phyloP scores from a whole-genome alignment of 2,113 vertebrate species.

The Thunnus thynnus region DNA sequence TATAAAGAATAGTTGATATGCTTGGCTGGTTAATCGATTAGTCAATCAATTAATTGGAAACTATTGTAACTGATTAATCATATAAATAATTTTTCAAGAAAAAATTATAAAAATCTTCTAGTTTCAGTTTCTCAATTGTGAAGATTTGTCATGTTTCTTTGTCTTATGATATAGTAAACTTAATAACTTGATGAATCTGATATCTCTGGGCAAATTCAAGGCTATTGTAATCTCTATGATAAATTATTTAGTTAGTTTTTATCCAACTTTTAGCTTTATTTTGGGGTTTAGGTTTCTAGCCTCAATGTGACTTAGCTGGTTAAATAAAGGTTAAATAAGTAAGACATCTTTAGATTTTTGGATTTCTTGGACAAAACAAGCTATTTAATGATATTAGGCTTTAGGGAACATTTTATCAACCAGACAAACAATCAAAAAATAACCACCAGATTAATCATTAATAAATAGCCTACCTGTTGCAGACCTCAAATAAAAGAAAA shows the following conservation, averaged over 20 bases:
- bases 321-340: too few species aligned
- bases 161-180: background rate
- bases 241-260: background rate
- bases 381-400: background rate
- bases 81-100: too few species aligned
- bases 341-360: background rate
- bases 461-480: background rate
- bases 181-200: background rate
- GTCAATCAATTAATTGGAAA: too few species aligned
- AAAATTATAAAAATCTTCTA: too few species aligned
- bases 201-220: background rate
- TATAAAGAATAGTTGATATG: too few species aligned
- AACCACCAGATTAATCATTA: too few species aligned
- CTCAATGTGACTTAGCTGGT: too few species aligned
- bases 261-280: background rate
- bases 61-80: too few species aligned
- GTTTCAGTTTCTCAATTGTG: background rate
- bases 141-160: background rate
- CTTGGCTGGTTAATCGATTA: too few species aligned
- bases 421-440: background rate
- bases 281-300: background rate
- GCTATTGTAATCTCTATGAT: background rate
- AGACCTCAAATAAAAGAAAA: background rate
- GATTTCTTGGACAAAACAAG: background rate
- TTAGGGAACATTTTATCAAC: too few species aligned